Percentiles rank a stretch among this genome's conserved stretches.
Evolutionary conservation across 2,888 invertebrate genomes (phyloP).

Genomic region (Dendrolimus pini): DNA sequence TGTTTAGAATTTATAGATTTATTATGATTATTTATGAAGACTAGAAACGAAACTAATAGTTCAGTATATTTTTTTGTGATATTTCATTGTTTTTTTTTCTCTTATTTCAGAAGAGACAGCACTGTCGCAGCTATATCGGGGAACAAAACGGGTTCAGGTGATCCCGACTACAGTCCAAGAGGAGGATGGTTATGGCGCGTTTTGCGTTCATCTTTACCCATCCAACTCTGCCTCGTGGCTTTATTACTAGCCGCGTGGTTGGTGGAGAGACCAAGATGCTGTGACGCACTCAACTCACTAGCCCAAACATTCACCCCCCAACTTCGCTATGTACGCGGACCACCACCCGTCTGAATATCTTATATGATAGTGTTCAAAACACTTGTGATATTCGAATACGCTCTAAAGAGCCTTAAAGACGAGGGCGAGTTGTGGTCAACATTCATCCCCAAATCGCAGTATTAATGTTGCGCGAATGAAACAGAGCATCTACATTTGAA

Average conservation of each 20-base stretch:
- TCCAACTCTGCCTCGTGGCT: slow-evolving; percentile 85
- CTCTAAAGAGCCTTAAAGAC: background rate
- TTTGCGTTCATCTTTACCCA: slow-evolving; percentile 85
- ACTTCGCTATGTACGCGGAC: slow-evolving; percentile 87
- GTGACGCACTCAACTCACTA: slow-evolving; percentile 86
- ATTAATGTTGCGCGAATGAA: too few relatives aligned
- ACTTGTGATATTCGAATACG: too few relatives aligned
- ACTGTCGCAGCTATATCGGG: slow-evolving; percentile 40
- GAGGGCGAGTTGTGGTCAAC: background rate
- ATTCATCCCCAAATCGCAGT: too few relatives aligned
- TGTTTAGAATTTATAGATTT: too few relatives aligned
- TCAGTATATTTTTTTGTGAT: too few relatives aligned
- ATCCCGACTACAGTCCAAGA: slow-evolving; percentile 73
- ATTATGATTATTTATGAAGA: too few relatives aligned
- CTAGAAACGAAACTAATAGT: too few relatives aligned
- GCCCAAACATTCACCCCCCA: slow-evolving; percentile 87
- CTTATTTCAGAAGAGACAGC: slow-evolving; percentile 37
- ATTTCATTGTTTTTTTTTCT: background rate
- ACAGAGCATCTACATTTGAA: too few relatives aligned
- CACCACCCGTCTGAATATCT: slow-evolving; percentile 83
- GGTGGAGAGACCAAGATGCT: slow-evolving; percentile 85
- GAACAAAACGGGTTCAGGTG: slow-evolving; percentile 73
- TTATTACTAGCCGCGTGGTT: slow-evolving; percentile 85
- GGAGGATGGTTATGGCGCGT: slow-evolving; percentile 84
- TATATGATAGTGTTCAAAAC: background rate